Conservation (phyloP, 2,113 vertebrate genomes). For the Trogon surrucura region DNA sequence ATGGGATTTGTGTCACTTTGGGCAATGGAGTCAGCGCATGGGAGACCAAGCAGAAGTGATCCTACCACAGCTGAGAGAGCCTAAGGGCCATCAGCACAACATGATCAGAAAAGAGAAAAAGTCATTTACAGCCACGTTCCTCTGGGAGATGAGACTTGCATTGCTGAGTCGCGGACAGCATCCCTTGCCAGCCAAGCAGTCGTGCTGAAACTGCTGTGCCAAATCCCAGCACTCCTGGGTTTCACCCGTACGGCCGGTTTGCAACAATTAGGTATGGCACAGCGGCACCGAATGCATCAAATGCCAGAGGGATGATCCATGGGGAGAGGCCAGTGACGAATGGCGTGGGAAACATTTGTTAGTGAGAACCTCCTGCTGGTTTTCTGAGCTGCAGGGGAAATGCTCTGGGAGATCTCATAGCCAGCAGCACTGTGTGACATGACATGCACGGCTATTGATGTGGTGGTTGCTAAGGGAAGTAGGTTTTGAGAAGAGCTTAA, state of each 20-base stretch:
- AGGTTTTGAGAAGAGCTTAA: neutral
- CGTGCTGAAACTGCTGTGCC: neutral
- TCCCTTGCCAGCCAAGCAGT: neutral
- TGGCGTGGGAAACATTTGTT: neutral
- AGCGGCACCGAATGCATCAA: accelerated
- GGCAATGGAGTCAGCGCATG: neutral
- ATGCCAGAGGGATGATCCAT: neutral
- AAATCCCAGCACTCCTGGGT: neutral
- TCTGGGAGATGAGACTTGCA: neutral
- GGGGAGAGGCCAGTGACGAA: neutral
- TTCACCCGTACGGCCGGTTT: accelerated
- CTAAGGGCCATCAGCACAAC: neutral
- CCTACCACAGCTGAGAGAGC: neutral
- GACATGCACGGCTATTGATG: neutral
- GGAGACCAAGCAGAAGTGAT: neutral
- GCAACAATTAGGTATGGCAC: neutral
- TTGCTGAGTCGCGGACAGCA: neutral
- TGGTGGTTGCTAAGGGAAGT: constrained; percentile 26
- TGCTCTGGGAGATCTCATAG: neutral
- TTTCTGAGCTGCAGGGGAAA: neutral
- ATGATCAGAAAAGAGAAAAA: neutral
- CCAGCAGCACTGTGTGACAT: neutral
- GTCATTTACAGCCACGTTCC: neutral
- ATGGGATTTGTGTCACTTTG: neutral
- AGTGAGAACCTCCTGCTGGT: neutral